Base-by-base conservation (phyloP, 2,797 vertebrate species). In the Prunella strophiata region DNA sequence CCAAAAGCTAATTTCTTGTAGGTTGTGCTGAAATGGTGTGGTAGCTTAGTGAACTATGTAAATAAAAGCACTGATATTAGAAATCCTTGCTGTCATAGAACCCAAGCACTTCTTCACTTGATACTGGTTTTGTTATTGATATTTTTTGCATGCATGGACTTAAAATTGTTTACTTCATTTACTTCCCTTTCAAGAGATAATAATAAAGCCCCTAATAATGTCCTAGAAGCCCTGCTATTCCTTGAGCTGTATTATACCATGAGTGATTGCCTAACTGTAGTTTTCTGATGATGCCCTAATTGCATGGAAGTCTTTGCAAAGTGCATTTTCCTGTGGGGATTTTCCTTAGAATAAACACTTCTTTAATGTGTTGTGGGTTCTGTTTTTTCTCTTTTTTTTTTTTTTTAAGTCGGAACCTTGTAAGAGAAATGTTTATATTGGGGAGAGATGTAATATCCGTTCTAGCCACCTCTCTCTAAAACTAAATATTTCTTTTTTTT, bases 1-100 rank as follows among this genome's bases (percentile, higher is more conserved):
- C 92, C 89, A 91, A 80, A 73, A 85, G 61, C 79, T 95, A 36
- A 76, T 95, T 97, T 95, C 54, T 61, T 85, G 42, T 47, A 85
- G 73, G 7, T 71, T 36, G 26, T 63, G 89, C 91, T 95, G 74
- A 88, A 93, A 68, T 29, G 66, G 75, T 89, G 38, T 36, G 89
- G 58, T 66, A 84, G 36, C 68, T 87, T 71, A 63, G 72, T 50
- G 67, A 80, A 5, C 30, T 32, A 1, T 67, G 72, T 89, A 81
- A 91, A 89, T 63, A 71, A 73, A 86, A 78, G 54, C 57, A 47
- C 22, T 66, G 47, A 58, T 72, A 43, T 20, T 30, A 57, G 76
- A 70, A 84, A 78, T 67, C 52, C 0, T 0, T 51, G 36, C 25
- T 73, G 34, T 85, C 25, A 1, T 7, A 71, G 70, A 50, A 52